Evolutionary conservation across 2,113 vertebrate species (phyloP).

Genomic region (Glareola pratincola): DNA sequence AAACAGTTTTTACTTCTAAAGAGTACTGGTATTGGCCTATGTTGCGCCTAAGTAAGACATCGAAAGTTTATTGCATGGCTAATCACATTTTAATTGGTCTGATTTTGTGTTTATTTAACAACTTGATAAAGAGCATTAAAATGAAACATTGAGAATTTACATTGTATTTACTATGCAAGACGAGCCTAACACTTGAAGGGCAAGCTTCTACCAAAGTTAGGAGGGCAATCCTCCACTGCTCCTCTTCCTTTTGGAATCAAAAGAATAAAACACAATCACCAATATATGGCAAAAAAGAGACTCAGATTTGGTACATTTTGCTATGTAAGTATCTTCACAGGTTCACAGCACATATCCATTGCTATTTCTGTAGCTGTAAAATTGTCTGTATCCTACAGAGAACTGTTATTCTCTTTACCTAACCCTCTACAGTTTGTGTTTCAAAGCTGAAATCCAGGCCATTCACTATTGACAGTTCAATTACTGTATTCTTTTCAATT

Average conservation of each 20-base stretch:
- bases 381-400: not conserved
- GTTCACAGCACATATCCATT: not conserved
- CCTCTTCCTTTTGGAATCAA: not conserved
- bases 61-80: not conserved
- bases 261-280: not conserved
- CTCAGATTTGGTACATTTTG: not conserved
- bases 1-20: not conserved
- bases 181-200: not conserved
- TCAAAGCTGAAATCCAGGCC: constrained; percentile 41
- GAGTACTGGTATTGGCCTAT: not conserved
- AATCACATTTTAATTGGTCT: not conserved
- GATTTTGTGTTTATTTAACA: not conserved
- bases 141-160: not conserved
- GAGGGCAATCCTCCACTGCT: not conserved
- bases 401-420: not conserved
- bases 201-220: not conserved
- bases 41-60: not conserved
- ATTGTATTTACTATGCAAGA: not conserved
- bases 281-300: not conserved
- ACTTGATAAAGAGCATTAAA: not conserved
- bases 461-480: constrained; percentile 38
- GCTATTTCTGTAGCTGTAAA: not conserved
- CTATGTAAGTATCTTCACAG: not conserved
- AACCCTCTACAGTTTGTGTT: not conserved
- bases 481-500: constrained; percentile 18